These are phyloP conservation scores for Phortica variegata DNA, from an alignment of 1,140 invertebrate species.

Conservation along the genomic window DNA sequence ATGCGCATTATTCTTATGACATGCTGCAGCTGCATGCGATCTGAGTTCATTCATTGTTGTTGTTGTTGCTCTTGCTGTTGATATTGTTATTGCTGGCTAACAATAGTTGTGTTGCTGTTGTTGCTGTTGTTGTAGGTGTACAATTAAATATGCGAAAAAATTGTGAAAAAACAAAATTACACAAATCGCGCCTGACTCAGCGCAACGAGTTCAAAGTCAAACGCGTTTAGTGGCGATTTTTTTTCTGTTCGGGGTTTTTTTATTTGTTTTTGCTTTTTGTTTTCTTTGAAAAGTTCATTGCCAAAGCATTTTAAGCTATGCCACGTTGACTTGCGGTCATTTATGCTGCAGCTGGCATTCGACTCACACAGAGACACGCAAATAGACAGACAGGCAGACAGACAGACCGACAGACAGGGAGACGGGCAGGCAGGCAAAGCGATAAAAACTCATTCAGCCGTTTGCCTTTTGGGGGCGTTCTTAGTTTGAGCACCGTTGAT, in stretches of 20 bases:
- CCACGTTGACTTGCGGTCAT: conserved; percentile 9
- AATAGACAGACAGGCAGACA: conserved; percentile 16
- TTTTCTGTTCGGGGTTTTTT: neutral
- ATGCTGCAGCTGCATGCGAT: conserved; percentile 34
- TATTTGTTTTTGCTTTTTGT: neutral
- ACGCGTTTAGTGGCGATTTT: conserved; percentile 23
- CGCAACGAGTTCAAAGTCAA: conserved; percentile 54
- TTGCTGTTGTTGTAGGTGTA: conserved; percentile 39
- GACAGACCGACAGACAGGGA: conserved; percentile 17
- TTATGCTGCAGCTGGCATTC: conserved; percentile 24
- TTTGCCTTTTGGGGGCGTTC: no score
- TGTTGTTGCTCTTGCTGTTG: conserved; percentile 11
- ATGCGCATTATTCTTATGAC: conserved; percentile 51
- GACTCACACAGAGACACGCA: conserved; percentile 43
- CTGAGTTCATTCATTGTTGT: conserved; percentile 34
- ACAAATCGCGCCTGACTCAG: conserved; percentile 48
- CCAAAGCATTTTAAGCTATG: conserved; percentile 31
- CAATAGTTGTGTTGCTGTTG: conserved; percentile 18
- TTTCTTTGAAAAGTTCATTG: conserved; percentile 45
- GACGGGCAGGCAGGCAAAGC: no score
- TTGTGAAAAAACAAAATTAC: conserved; percentile 29
- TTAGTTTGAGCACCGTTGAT: no score
- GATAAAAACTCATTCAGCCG: no score
- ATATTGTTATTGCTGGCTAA: no score
- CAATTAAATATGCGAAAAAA: conserved; percentile 54